Percentiles rank a stretch among this genome's conserved stretches.
Evolutionary conservation across 1,140 invertebrate species (phyloP).

Genomic region (Trachelipus rathkii): DNA sequence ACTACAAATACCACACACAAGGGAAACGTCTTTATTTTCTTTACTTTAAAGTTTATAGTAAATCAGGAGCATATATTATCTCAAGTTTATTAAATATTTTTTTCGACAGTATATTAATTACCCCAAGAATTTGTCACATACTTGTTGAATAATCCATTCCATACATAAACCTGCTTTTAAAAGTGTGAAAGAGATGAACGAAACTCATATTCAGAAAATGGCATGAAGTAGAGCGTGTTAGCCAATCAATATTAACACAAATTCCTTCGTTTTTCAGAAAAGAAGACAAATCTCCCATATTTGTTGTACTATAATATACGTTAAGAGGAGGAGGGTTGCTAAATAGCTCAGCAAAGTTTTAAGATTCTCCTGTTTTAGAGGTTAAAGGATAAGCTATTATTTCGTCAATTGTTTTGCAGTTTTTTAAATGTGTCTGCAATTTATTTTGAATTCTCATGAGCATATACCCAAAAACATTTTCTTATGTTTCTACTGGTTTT

Average conservation of each 20-base stretch:
- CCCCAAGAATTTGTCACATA: background rate
- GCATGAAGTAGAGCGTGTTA: background rate
- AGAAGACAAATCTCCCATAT: constrained; percentile 6
- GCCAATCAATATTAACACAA: background rate
- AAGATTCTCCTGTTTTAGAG: background rate
- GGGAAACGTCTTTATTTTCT: too few relatives aligned
- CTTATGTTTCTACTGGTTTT: background rate
- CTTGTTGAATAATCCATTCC: background rate
- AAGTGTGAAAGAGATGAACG: background rate
- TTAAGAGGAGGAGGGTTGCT: background rate
- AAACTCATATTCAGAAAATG: background rate
- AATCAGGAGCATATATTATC: too few relatives aligned
- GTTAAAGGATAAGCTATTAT: constrained; percentile 5
- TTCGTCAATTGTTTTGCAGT: background rate
- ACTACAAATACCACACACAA: too few relatives aligned
- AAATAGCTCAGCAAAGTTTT: background rate
- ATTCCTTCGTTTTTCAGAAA: background rate
- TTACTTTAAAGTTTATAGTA: too few relatives aligned
- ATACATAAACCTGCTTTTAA: background rate
- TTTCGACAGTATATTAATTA: background rate
- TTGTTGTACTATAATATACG: background rate
- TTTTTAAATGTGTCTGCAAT: background rate
- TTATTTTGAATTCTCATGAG: background rate
- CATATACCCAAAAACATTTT: background rate
- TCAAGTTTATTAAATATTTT: background rate